These are phyloP conservation scores for Oxygymnocypris stewartii DNA, from an alignment of 2,113 vertebrate genomes.

Conservation along the genomic window DNA sequence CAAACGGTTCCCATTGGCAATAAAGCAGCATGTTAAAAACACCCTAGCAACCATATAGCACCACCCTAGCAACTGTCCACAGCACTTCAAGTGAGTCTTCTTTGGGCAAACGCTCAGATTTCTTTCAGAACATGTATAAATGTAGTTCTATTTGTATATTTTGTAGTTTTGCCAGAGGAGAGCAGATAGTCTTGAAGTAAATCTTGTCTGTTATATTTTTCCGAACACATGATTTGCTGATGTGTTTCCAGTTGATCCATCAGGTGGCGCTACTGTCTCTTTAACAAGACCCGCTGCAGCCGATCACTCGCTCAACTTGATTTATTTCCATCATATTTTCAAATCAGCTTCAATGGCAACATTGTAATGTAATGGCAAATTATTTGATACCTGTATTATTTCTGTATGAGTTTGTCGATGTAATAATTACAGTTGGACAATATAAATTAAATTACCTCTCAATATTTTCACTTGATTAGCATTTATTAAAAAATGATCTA, in stretches of 20 bases:
- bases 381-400: not conserved
- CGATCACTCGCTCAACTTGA: not conserved
- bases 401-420: not conserved
- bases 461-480: not conserved
- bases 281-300: not conserved
- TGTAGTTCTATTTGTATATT: not conserved
- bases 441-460: not conserved
- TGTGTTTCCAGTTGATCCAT: conserved; percentile 31
- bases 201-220: not conserved
- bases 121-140: not conserved
- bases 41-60: not conserved
- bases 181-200: not conserved
- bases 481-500: not conserved
- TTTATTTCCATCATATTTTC: not conserved
- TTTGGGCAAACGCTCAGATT: not conserved
- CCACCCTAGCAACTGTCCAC: not conserved
- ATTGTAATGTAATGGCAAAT: not conserved
- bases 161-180: not conserved
- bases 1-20: not conserved
- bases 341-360: not conserved
- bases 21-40: not conserved
- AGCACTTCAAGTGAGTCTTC: not conserved
- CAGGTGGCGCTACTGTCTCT: conserved; percentile 46
- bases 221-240: not conserved
- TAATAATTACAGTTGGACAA: not conserved